Percentiles rank a stretch among this genome's conserved stretches.
phyloP scores from a whole-genome alignment of 1,140 invertebrate genomes.

The Drosophila sp. region DNA sequence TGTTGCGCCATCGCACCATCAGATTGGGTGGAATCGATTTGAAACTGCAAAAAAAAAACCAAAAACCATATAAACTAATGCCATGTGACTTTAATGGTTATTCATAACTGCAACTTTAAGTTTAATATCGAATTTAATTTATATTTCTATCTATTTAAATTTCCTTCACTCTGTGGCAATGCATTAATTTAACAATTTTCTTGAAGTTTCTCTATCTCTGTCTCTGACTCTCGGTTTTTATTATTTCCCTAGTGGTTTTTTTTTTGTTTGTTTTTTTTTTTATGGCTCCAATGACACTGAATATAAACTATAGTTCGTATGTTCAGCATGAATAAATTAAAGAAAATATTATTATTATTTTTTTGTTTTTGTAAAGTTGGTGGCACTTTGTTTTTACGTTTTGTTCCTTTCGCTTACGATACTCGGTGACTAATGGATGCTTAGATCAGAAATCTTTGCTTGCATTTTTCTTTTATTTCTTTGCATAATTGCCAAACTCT shows the following conservation, averaged over 20 bases:
- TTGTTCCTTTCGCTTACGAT: conserved; percentile 24
- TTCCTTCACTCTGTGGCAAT: too few species aligned
- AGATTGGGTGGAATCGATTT: conserved; percentile 83
- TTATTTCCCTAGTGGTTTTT: not conserved
- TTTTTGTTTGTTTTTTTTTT: not conserved
- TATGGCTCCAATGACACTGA: conserved; percentile 61
- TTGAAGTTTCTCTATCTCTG: not conserved
- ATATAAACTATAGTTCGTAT: conserved; percentile 40
- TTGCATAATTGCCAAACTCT: conserved; percentile 30
- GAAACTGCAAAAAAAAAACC: conserved; percentile 54
- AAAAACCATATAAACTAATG: not conserved
- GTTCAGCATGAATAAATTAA: conserved; percentile 67
- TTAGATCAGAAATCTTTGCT: not conserved
- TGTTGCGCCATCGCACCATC: conserved; percentile 83
- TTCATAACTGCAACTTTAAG: too few species aligned
- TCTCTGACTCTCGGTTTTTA: not conserved
- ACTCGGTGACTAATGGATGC: not conserved
- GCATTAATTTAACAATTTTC: too few species aligned
- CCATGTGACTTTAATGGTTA: too few species aligned
- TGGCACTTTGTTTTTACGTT: conserved; percentile 7
- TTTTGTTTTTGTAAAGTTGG: conserved; percentile 49
- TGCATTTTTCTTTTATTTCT: not conserved
- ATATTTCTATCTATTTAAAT: too few species aligned
- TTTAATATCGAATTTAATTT: too few species aligned
- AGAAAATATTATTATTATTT: conserved; percentile 35